A percentile compares a stretch with the other conserved stretches of the same genome.
These are phyloP conservation scores for Lasioglossum lativentre DNA, from an alignment of 2,888 invertebrate genomes.

Conservation along the genomic window DNA sequence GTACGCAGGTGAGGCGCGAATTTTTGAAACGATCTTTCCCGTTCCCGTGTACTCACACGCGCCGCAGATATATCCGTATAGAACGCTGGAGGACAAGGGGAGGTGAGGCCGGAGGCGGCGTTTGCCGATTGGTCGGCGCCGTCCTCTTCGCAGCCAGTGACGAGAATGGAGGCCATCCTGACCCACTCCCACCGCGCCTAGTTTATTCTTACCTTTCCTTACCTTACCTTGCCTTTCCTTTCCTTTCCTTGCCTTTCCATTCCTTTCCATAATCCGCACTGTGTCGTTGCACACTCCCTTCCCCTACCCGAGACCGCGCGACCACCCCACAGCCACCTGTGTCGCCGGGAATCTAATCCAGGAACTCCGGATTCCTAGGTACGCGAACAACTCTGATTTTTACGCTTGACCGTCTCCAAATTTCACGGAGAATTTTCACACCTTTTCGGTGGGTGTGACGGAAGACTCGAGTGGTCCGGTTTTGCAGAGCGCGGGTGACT, in stretches of 20 bases:
- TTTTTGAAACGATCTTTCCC: slow-evolving; percentile 73
- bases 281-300: slow-evolving; percentile 54
- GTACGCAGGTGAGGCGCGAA: slow-evolving; percentile 78
- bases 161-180: slow-evolving; percentile 80
- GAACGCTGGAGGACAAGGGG: slow-evolving; percentile 71
- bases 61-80: slow-evolving; percentile 65
- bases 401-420: not conserved
- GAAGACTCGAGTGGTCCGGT: too few species aligned
- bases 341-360: slow-evolving; percentile 34
- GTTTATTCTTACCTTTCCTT: slow-evolving; percentile 75
- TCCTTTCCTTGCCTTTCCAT: slow-evolving; percentile 59
- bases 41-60: slow-evolving; percentile 67
- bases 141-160: slow-evolving; percentile 78
- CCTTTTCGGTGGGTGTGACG: not conserved
- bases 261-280: slow-evolving; percentile 57
- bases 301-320: slow-evolving; percentile 24
- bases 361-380: slow-evolving; percentile 12
- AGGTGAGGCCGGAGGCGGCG: slow-evolving; percentile 71
- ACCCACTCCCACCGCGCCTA: slow-evolving; percentile 77
- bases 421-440: not conserved
- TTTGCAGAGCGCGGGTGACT: not conserved
- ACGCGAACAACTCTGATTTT: not conserved
- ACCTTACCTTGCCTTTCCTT: slow-evolving; percentile 68
- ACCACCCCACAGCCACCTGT: slow-evolving; percentile 51
- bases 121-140: slow-evolving; percentile 76